A percentile compares a stretch with the other conserved stretches of the same genome.
phyloP scores from a whole-genome alignment of 2,888 invertebrate species.

The Synergus japonicus region DNA sequence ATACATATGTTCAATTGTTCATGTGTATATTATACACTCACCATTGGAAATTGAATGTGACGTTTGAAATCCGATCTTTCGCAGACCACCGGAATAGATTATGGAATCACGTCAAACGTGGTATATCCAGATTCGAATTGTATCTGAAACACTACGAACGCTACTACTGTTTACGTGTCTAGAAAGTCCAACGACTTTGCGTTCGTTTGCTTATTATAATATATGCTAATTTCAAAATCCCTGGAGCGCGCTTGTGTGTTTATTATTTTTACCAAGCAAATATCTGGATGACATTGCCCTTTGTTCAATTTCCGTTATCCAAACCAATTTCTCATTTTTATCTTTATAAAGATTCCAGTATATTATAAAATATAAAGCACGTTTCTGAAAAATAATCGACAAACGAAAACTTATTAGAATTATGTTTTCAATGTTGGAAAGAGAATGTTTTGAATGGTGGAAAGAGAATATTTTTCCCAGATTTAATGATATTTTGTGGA shows the following conservation, averaged over 20 bases:
- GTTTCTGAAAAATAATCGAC: no score
- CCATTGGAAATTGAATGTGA: neutral
- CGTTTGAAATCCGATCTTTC: neutral
- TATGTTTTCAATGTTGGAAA: neutral
- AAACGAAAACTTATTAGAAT: neutral
- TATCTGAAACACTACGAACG: neutral
- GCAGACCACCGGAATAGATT: neutral
- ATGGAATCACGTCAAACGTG: neutral
- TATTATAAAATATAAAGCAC: no score
- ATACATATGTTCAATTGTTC: no score
- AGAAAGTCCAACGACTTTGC: neutral
- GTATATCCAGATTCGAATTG: neutral
- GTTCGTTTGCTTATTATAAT: conserved; percentile 2
- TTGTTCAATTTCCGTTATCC: neutral
- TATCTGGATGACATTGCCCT: neutral
- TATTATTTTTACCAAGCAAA: conserved; percentile 7
- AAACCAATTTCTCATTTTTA: neutral
- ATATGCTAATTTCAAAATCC: neutral
- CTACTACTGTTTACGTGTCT: conserved; percentile 1
- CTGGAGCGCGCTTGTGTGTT: neutral
- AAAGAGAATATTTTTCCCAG: neutral
- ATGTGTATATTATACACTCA: neutral
- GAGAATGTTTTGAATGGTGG: neutral
- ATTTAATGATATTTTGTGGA: no score
- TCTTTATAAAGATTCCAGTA: no score